Evolutionary conservation across 2,888 invertebrate species (phyloP).

Genomic region (Brenthis daphne): DNA sequence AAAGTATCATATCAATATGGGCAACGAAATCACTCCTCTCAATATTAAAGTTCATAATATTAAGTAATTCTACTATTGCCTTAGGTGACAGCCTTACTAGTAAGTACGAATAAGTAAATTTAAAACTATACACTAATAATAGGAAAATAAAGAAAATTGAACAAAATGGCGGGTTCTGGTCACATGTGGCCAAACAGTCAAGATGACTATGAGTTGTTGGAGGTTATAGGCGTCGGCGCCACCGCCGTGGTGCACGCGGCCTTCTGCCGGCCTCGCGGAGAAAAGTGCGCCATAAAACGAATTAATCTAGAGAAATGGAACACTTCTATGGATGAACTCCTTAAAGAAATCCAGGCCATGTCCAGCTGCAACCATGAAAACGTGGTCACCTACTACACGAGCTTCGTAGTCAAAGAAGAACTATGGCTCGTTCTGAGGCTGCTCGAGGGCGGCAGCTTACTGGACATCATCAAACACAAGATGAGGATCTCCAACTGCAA

Average conservation of each 20-base stretch:
- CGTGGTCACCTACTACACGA: slow-evolving; percentile 99
- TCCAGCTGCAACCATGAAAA: slow-evolving; percentile 99
- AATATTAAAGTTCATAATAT: slow-evolving; percentile 43
- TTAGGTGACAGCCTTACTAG: slow-evolving; percentile 66
- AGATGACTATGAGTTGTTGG: slow-evolving; percentile 96
- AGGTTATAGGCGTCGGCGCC: slow-evolving; percentile 98
- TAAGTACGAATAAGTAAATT: slow-evolving; percentile 64
- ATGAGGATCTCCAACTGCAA: slow-evolving; percentile 95
- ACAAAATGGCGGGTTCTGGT: slow-evolving; percentile 63
- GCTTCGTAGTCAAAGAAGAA: slow-evolving; percentile 98
- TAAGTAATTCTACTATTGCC: slow-evolving; percentile 46
- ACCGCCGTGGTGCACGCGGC: slow-evolving; percentile 99
- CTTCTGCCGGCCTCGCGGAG: slow-evolving; percentile 94
- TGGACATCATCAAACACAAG: slow-evolving; percentile 97
- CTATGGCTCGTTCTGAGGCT: slow-evolving; percentile 98
- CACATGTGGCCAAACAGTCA: slow-evolving; percentile 94
- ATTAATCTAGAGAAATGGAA: slow-evolving; percentile 99
- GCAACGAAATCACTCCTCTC: slow-evolving; percentile 52
- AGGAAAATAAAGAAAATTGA: slow-evolving; percentile 22
- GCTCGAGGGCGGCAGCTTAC: slow-evolving; percentile 94
- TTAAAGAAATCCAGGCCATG: slow-evolving; percentile 98
- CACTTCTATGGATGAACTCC: slow-evolving; percentile 99
- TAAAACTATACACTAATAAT: slow-evolving; percentile 66
- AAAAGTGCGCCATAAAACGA: slow-evolving; percentile 98
- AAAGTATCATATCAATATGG: slow-evolving; percentile 68